phyloP scores from a whole-genome alignment of 2,797 vertebrate species.

The Kryptopterus vitreolus region DNA sequence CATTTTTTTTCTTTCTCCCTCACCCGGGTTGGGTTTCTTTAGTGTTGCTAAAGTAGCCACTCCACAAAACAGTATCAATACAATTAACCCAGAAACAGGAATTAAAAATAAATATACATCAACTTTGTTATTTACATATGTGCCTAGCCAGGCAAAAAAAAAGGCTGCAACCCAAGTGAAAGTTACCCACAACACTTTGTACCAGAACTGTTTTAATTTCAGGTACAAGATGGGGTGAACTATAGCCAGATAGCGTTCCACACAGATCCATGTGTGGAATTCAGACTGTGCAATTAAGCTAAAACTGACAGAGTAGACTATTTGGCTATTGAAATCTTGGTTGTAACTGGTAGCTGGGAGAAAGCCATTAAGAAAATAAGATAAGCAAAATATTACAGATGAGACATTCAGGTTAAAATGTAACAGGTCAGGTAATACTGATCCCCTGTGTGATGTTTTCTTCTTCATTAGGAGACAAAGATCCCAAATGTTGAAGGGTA shows the following conservation, averaged over 20 bases:
- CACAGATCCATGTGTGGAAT: conserved; percentile 29
- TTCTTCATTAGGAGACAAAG: background rate
- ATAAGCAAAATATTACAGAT: conserved; percentile 6
- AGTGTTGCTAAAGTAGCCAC: conserved; percentile 32
- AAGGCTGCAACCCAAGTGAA: background rate
- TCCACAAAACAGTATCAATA: conserved; percentile 23
- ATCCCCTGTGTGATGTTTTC: background rate
- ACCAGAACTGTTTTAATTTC: background rate
- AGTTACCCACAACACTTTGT: background rate
- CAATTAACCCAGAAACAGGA: background rate
- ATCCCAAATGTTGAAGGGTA: conserved; percentile 22
- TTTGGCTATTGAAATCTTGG: too few relatives aligned
- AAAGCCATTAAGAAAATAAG: background rate
- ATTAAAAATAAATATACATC: background rate
- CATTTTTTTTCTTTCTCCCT: conserved; percentile 21
- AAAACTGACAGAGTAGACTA: background rate
- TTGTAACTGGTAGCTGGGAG: background rate
- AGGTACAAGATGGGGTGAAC: conserved; percentile 10
- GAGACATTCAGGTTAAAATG: background rate
- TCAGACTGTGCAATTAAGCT: background rate
- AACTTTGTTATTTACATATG: accelerated
- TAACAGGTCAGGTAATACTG: conserved; percentile 12
- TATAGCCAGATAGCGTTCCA: conserved; percentile 24
- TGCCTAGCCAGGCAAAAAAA: background rate
- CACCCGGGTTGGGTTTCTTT: conserved; percentile 30